Evolutionary conservation across 2,797 vertebrate species (phyloP).

Genomic region (Myripristis murdjan): DNA sequence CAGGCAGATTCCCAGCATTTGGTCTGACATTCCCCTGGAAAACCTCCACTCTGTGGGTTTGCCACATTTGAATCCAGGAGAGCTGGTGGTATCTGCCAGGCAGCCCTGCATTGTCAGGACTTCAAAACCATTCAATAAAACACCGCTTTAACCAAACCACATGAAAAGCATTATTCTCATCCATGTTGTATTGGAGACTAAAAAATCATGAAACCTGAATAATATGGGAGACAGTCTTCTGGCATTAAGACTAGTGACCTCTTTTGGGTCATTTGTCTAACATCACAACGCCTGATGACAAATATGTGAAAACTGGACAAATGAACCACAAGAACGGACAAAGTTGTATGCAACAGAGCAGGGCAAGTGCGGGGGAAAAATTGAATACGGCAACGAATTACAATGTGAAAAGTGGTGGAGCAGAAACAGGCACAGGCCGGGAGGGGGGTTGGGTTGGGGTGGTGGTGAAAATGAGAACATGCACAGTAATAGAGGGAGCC

Average conservation of each 20-base stretch:
- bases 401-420: constrained; percentile 43
- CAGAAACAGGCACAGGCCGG: constrained; percentile 25
- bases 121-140: constrained; percentile 31
- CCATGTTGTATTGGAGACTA: too few relatives aligned
- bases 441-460: too few relatives aligned
- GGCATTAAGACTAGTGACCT: too few relatives aligned
- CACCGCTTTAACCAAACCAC: constrained; percentile 4
- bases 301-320: constrained; percentile 35
- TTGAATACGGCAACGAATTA: constrained; percentile 53
- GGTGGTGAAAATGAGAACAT: not conserved
- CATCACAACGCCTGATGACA: not conserved
- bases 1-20: constrained; percentile 34
- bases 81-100: constrained; percentile 52
- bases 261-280: too few relatives aligned
- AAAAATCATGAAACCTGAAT: too few relatives aligned
- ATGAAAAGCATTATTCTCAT: constrained; percentile 2
- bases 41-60: constrained; percentile 45
- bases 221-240: too few relatives aligned
- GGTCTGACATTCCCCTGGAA: constrained; percentile 50
- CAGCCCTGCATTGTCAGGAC: constrained; percentile 43
- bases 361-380: constrained; percentile 41
- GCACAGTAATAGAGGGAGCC: constrained; percentile 16
- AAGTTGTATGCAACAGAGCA: constrained; percentile 27
- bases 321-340: constrained; percentile 29
- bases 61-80: constrained; percentile 48